A percentile compares a stretch with the other conserved stretches of the same genome.
phyloP scores from a whole-genome alignment of 2,113 vertebrate genomes.

The Colius striatus region DNA sequence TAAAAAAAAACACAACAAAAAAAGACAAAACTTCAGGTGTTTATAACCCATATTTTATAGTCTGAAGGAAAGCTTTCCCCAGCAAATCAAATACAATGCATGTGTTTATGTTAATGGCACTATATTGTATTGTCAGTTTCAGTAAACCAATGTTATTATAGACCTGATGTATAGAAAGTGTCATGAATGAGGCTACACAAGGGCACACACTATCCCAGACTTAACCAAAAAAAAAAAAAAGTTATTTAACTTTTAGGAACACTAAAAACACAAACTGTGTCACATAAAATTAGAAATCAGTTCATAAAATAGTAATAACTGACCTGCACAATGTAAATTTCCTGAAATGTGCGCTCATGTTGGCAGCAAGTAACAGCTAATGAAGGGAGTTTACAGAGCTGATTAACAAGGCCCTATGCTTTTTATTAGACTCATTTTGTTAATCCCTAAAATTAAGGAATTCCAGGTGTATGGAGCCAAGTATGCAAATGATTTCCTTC shows the following conservation, averaged over 20 bases:
- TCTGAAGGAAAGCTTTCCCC: slow-evolving; percentile 14
- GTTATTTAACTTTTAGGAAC: slow-evolving; percentile 69
- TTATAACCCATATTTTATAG: slow-evolving; percentile 11
- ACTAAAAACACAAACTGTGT: slow-evolving; percentile 72
- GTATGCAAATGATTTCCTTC: slow-evolving; percentile 84
- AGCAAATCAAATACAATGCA: neutral
- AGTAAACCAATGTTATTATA: neutral
- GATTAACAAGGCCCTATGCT: slow-evolving; percentile 79
- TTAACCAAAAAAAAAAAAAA: neutral
- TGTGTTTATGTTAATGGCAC: slow-evolving; percentile 30
- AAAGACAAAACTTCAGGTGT: neutral
- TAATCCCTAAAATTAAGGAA: slow-evolving; percentile 83
- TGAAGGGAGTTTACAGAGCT: slow-evolving; percentile 79
- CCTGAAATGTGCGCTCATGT: slow-evolving; percentile 65
- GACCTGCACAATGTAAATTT: slow-evolving; percentile 75
- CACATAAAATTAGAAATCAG: slow-evolving; percentile 78
- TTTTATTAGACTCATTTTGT: slow-evolving; percentile 83
- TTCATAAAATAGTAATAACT: slow-evolving; percentile 77
- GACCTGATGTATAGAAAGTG: slow-evolving; percentile 9
- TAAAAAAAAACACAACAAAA: neutral
- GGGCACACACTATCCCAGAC: slow-evolving; percentile 9
- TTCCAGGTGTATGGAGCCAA: slow-evolving; percentile 83
- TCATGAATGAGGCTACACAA: slow-evolving; percentile 24
- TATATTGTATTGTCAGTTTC: slow-evolving; percentile 24
- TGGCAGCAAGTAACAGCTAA: slow-evolving; percentile 74